phyloP scores from a whole-genome alignment of 2,113 vertebrate genomes.

The Barnardius zonarius region DNA sequence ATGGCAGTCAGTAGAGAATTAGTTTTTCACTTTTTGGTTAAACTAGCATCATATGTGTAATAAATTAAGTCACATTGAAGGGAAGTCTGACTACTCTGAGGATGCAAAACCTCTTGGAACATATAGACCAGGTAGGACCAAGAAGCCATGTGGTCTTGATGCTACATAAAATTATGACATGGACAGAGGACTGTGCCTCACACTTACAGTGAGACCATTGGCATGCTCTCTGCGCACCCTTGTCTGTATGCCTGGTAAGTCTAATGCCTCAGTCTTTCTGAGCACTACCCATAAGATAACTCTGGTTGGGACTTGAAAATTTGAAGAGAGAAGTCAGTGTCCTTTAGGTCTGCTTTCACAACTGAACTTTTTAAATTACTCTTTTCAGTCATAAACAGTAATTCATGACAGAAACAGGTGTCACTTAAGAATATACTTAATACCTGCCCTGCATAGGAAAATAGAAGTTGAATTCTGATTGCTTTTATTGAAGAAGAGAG shows the following conservation, averaged over 20 bases:
- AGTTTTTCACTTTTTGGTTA: not conserved
- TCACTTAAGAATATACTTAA: not conserved
- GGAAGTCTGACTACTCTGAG: not conserved
- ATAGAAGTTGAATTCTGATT: not conserved
- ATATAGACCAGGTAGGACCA: not conserved
- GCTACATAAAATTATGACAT: no score
- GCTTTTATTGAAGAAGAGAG: not conserved
- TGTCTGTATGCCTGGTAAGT: no score
- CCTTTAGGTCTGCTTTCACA: not conserved
- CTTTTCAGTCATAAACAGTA: not conserved
- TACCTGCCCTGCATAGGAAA: not conserved
- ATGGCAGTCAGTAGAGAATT: not conserved
- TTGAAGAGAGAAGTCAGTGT: not conserved
- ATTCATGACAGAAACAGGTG: not conserved
- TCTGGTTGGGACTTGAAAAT: not conserved
- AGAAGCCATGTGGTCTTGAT: not conserved
- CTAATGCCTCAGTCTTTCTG: not conserved
- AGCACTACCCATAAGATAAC: not conserved
- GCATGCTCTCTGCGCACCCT: not conserved
- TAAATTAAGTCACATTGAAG: not conserved
- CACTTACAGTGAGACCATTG: not conserved
- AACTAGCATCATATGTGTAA: not conserved
- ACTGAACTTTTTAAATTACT: not conserved
- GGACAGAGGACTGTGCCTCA: not conserved
- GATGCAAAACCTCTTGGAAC: not conserved